Conservation (phyloP, 2,797 vertebrate genomes). For the Anas flavirostris region DNA sequence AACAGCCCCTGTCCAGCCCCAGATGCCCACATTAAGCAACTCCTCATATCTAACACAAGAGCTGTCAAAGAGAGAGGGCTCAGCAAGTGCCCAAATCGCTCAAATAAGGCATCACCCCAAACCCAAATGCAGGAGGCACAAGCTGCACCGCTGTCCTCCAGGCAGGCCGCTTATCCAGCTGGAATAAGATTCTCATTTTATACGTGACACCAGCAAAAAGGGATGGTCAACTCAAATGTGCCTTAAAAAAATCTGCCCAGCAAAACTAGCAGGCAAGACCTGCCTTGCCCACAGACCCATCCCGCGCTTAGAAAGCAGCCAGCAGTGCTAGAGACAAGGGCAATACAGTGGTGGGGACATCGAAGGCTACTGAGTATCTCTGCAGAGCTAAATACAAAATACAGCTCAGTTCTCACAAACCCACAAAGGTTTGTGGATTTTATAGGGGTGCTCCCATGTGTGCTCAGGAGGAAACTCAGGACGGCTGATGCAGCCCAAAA, state of each 20-base stretch:
- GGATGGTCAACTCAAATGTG: rapidly evolving
- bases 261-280: background rate
- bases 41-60: background rate
- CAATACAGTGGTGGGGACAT: background rate
- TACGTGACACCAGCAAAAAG: background rate
- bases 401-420: background rate
- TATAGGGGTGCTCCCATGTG: background rate
- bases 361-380: background rate
- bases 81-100: background rate
- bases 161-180: background rate
- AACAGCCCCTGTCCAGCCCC: background rate
- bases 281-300: background rate
- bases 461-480: background rate
- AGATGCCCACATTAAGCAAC: background rate
- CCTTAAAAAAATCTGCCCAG: background rate
- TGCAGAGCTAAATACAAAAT: background rate
- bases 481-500: background rate
- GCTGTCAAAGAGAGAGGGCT: background rate
- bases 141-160: background rate
- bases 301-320: background rate
- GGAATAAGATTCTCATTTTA: background rate
- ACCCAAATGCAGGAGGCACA: background rate
- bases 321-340: background rate
- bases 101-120: background rate
- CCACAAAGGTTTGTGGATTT: background rate